phyloP scores from a whole-genome alignment of 1,140 invertebrate genomes.

The Trachelipus rathkii region DNA sequence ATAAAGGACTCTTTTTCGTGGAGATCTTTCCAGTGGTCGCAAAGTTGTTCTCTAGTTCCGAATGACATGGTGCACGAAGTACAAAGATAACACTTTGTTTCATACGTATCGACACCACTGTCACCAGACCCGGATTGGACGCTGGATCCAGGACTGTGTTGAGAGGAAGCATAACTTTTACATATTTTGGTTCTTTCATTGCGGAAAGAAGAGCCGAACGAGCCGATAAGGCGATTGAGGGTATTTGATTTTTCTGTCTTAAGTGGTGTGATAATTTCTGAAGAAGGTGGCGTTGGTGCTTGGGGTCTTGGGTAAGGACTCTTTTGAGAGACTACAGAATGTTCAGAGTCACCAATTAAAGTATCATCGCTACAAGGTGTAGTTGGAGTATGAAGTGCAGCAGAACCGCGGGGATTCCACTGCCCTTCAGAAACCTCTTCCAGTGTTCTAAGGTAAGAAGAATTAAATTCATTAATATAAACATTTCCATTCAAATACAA shows the following conservation, averaged over 20 bases:
- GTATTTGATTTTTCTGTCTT: not conserved
- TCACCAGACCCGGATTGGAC: not conserved
- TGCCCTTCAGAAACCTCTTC: not conserved
- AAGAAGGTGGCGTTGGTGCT: not conserved
- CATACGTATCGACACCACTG: not conserved
- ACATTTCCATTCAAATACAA: not conserved
- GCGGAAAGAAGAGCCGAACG: not conserved
- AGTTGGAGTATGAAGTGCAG: not conserved
- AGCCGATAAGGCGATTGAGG: not conserved
- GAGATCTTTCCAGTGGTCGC: not conserved
- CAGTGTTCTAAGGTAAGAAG: not conserved
- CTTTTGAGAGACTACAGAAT: not conserved
- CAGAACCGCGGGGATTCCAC: not conserved
- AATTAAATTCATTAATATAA: not conserved
- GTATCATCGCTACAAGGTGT: not conserved
- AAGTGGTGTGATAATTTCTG: not conserved
- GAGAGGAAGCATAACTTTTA: not conserved
- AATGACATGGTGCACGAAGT: not conserved
- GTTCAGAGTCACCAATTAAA: not conserved
- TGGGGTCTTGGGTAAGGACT: not conserved
- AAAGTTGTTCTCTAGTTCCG: not conserved
- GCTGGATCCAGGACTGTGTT: not conserved
- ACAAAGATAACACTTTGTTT: not conserved
- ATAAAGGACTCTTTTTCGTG: not conserved
- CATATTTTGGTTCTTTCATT: too few species aligned